A percentile compares a stretch with the other conserved stretches of the same genome.
These are phyloP conservation scores for Drosophila ohnishii DNA, from an alignment of 1,140 invertebrate species.

Conservation along the genomic window DNA sequence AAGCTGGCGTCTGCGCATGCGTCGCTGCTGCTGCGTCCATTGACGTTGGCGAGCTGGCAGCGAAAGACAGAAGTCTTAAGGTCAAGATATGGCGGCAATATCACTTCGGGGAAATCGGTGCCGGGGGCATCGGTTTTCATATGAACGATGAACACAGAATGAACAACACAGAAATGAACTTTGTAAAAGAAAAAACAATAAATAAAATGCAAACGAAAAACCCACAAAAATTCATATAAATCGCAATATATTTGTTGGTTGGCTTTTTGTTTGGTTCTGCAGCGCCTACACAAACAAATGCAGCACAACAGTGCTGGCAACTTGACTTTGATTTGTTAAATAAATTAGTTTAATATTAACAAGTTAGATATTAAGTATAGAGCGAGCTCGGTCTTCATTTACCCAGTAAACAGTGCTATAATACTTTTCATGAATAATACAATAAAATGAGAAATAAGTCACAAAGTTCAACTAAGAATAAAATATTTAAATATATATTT, in stretches of 20 bases:
- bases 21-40: constrained; percentile 63
- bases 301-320: constrained; percentile 9
- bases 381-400: neutral
- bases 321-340: neutral
- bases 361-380: neutral
- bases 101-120: constrained; percentile 6
- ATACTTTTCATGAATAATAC: no score
- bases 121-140: constrained; percentile 26
- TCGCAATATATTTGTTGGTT: constrained; percentile 46
- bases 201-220: constrained; percentile 39
- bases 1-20: constrained; percentile 50
- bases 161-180: constrained; percentile 38
- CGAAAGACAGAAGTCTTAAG: constrained; percentile 53
- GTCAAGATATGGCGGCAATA: constrained; percentile 53
- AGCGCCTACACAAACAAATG: constrained; percentile 60
- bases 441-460: no score
- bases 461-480: neutral
- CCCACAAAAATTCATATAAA: constrained; percentile 58
- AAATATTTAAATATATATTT: neutral
- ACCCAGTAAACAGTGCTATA: no score
- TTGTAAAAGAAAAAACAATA: constrained; percentile 10
- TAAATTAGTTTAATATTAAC: neutral
- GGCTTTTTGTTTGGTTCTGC: constrained; percentile 20
- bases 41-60: constrained; percentile 61
- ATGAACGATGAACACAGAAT: constrained; percentile 48